phyloP scores from a whole-genome alignment of 2,797 vertebrate genomes.

The Lepilemur ruficaudatus region DNA sequence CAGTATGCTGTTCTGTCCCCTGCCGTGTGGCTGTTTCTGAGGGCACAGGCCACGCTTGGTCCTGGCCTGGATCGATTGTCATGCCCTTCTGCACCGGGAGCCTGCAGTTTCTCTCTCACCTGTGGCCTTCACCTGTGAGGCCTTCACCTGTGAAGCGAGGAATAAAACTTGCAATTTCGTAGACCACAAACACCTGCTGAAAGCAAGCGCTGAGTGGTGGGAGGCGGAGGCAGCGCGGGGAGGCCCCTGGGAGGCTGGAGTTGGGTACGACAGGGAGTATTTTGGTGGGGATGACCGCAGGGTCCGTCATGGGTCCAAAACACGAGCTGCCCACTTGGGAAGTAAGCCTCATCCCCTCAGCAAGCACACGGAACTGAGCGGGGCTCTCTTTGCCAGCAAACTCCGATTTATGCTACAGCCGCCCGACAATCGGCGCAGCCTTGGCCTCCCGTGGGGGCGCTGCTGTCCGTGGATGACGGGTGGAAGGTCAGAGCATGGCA shows the following conservation, averaged over 20 bases:
- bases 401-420: no score
- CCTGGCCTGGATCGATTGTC: not conserved
- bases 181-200: no score
- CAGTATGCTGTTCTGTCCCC: fast-evolving
- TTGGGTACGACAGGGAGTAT: no score
- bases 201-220: not conserved
- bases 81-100: not conserved
- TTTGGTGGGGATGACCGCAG: fast-evolving
- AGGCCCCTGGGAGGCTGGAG: not conserved
- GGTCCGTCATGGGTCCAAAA: fast-evolving
- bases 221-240: no score
- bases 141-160: not conserved
- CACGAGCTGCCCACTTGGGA: not conserved
- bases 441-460: fast-evolving
- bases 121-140: not conserved
- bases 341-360: not conserved
- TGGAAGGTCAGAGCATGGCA: not conserved
- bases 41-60: fast-evolving
- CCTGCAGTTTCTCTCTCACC: fast-evolving
- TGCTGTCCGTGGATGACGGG: not conserved
- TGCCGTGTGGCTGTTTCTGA: fast-evolving
- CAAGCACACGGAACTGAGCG: fast-evolving
- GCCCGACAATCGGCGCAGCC: fast-evolving
- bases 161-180: not conserved
- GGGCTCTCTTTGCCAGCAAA: not conserved